A percentile compares a stretch with the other conserved stretches of the same genome.
Evolutionary conservation across 2,113 vertebrate genomes (phyloP).

Genomic region (Arenaria interpres): DNA sequence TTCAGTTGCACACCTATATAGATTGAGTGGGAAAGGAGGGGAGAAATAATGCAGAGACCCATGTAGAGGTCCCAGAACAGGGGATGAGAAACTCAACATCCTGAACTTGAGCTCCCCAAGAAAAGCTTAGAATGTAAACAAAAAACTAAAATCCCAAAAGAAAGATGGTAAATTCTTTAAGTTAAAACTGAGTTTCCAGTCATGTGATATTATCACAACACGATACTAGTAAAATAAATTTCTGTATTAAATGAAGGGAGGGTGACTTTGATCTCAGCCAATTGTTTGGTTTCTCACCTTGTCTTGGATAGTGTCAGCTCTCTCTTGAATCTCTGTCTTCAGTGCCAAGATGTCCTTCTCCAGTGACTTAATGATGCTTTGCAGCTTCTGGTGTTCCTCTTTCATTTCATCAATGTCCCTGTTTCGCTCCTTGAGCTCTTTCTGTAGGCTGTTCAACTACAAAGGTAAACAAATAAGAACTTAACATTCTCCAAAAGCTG

Average conservation of each 20-base stretch:
- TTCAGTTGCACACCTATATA: neutral
- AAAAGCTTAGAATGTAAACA: neutral
- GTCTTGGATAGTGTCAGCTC: slow-evolving; percentile 83
- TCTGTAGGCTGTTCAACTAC: slow-evolving; percentile 86
- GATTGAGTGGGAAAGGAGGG: neutral
- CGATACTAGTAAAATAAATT: neutral
- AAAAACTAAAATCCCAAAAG: neutral
- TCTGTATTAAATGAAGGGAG: neutral
- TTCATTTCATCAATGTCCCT: slow-evolving; percentile 79
- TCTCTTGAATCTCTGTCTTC: slow-evolving; percentile 86
- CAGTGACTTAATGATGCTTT: slow-evolving; percentile 82
- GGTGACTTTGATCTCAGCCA: neutral
- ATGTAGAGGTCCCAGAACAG: neutral
- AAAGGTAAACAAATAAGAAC: neutral
- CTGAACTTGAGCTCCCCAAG: neutral
- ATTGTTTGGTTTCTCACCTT: slow-evolving; percentile 77
- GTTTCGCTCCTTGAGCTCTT: slow-evolving; percentile 81
- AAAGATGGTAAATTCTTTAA: neutral
- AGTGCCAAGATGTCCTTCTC: slow-evolving; percentile 84
- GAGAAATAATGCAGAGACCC: neutral
- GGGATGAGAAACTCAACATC: neutral
- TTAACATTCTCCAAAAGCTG: neutral
- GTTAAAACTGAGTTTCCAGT: neutral
- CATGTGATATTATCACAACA: neutral
- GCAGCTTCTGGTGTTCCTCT: slow-evolving; percentile 83